Evolutionary conservation across 2,113 vertebrate species (phyloP).

Genomic region (Prietella phreatophila): DNA sequence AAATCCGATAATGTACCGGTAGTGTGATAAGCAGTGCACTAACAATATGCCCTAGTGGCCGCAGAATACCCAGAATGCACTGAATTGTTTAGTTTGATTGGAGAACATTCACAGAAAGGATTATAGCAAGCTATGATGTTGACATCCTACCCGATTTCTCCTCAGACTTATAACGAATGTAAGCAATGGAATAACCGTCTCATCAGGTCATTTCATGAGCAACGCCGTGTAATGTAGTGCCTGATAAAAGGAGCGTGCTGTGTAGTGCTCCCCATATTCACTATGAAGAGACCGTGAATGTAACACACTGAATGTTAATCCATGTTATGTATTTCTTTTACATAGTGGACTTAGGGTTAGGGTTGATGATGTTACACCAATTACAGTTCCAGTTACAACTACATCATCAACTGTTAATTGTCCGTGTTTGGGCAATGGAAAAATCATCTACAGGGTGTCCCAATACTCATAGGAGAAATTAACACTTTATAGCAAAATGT

Average conservation of each 20-base stretch:
- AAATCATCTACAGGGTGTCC: neutral
- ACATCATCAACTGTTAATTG: neutral
- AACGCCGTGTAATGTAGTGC: neutral
- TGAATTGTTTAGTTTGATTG: neutral
- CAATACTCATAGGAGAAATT: too few species aligned
- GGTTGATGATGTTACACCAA: neutral
- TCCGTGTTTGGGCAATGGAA: neutral
- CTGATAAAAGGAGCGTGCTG: neutral
- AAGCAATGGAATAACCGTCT: neutral
- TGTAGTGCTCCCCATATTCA: neutral
- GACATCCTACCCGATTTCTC: too few species aligned
- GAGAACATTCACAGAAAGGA: neutral
- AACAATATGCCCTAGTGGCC: conserved; percentile 3
- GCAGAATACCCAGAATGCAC: neutral
- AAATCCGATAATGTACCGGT: neutral
- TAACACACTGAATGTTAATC: neutral
- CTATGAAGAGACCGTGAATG: neutral
- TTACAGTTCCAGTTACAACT: neutral
- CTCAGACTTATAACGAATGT: neutral
- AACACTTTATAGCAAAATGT: too few species aligned
- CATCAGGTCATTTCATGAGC: neutral
- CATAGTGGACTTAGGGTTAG: neutral
- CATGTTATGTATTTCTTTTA: neutral
- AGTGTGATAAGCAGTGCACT: neutral
- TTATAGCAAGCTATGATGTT: neutral